Conservation (phyloP, 2,113 vertebrate genomes). For the Mirza zaza region DNA sequence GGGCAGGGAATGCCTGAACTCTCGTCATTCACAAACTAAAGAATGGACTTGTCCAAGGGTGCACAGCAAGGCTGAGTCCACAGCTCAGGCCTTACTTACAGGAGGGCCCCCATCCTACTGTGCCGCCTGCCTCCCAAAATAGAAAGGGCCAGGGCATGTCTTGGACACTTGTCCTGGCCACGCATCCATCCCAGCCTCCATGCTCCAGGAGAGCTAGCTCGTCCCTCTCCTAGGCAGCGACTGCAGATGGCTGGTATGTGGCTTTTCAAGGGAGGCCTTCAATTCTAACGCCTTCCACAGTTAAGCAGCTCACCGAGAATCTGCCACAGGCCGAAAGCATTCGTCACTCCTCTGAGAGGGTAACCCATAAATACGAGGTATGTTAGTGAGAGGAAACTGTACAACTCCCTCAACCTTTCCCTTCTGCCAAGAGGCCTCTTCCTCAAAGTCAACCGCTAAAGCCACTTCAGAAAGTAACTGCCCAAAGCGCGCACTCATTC, state of each 20-base stretch:
- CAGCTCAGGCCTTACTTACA: accelerated
- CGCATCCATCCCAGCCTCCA: background rate
- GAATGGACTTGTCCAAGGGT: background rate
- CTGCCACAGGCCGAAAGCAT: accelerated
- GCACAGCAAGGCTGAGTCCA: background rate
- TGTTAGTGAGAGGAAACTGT: conserved; percentile 68
- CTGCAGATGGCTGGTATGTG: accelerated
- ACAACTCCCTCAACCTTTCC: conserved; percentile 62
- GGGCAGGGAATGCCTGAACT: background rate
- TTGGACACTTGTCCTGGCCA: background rate
- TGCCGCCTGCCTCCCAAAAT: background rate
- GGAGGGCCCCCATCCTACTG: background rate
- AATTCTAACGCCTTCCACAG: accelerated
- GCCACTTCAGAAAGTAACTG: conserved; percentile 70
- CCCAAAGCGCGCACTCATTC: conserved; percentile 8
- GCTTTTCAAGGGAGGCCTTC: background rate
- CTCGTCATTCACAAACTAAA: background rate
- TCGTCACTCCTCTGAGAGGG: background rate
- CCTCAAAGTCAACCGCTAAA: conserved; percentile 74
- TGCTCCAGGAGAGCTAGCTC: accelerated
- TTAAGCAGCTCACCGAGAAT: accelerated
- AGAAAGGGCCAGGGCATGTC: background rate
- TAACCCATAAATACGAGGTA: background rate
- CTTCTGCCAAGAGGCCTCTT: conserved; percentile 77
- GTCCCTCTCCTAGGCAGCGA: background rate